Evolutionary conservation across 2,797 vertebrate species (phyloP), one percentile per base, ranked within the genome.

Genomic region (Coracias cyanogaster): DNA sequence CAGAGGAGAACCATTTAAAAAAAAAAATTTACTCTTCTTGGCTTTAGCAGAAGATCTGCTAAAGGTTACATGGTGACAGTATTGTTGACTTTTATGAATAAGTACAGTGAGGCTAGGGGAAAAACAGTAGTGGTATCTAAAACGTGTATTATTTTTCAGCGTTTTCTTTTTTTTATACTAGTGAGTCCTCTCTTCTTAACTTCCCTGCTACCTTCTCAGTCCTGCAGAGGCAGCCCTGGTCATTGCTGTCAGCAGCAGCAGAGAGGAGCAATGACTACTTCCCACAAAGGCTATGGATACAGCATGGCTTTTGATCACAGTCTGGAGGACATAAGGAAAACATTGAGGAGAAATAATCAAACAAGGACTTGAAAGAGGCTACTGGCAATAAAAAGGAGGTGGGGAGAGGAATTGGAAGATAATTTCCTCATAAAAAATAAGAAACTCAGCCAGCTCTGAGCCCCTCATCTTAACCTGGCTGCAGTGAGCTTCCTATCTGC

Each of bases 301-400:
- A 60, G 71, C 76, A 39, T 52, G 26, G 86, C 41, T 64, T 97
- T 92, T 90, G 93, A 61, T 95, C 85, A 8, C 49, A 60, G 26
- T 35, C 31, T 88, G 82, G 69, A 82, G 65, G 62, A 54, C 64
- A 51, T 64, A 70, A 82, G 89, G 86, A 80, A 95, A 89, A 79
- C 78, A 39, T 15, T 52, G 90, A 73, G 43, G n/a, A 74, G 79
- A 94, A 64, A 29, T 67, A 81, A 73, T 49, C 71, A 61, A 73
- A 90, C 26, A 71, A 49, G 52, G 49, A 73, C 78, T 92, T 91
- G 37, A 85, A 90, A 89, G 61, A 86, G 45, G 48, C 67, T 93
- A 31, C 49, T 81, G 65, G 35, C 71, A 85, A 57, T 87, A 80
- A 89, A 92, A 90, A 33, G 9, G 51, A 70, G 28, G n/a, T 82